These are phyloP conservation scores for Catharus ustulatus DNA, from an alignment of 2,797 vertebrate genomes.

Conservation along the genomic window DNA sequence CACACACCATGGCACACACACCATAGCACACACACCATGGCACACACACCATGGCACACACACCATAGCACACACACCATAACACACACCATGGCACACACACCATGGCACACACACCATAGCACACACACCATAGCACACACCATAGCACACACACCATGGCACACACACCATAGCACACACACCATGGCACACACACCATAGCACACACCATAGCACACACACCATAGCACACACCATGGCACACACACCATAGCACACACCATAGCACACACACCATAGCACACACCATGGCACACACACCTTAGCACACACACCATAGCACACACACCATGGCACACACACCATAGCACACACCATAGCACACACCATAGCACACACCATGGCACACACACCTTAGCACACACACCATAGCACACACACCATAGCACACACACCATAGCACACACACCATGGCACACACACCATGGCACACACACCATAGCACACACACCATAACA, in stretches of 20 bases:
- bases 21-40: accelerated
- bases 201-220: not conserved
- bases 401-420: not conserved
- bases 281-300: too few relatives aligned
- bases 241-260: not conserved
- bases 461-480: not conserved
- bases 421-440: accelerated
- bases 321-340: too few relatives aligned
- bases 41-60: too few relatives aligned
- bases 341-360: not conserved
- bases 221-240: too few relatives aligned
- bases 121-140: too few relatives aligned
- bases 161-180: accelerated
- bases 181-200: too few relatives aligned
- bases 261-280: too few relatives aligned
- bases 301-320: accelerated
- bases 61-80: not conserved
- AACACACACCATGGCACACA: too few relatives aligned
- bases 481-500: too few relatives aligned
- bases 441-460: too few relatives aligned
- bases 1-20: not conserved
- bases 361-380: not conserved
- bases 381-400: too few relatives aligned
- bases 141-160: not conserved
- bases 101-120: not conserved